Evolutionary conservation across 1,140 invertebrate species (phyloP).

Genomic region (Aradophagus sp.): DNA sequence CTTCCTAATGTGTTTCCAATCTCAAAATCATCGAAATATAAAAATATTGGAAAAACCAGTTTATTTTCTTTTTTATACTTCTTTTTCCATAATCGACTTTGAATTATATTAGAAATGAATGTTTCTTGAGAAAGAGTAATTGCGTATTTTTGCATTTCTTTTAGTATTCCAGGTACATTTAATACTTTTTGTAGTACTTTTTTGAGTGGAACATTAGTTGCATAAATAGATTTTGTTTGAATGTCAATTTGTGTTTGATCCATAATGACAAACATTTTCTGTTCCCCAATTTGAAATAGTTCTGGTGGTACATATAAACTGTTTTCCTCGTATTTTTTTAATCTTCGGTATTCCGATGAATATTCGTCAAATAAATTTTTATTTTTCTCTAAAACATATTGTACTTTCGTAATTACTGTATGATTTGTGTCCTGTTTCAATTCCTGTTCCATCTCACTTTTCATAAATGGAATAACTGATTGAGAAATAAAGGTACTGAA

Average conservation of each 20-base stretch:
- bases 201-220: slow-evolving; percentile 8
- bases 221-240: slow-evolving; percentile 10
- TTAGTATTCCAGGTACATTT: background rate
- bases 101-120: slow-evolving; percentile 7
- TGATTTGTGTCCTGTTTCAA: background rate
- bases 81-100: slow-evolving; percentile 7
- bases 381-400: slow-evolving; percentile 15
- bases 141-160: slow-evolving; percentile 5
- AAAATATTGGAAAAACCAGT: slow-evolving; percentile 13
- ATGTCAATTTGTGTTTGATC: background rate
- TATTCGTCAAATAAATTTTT: slow-evolving; percentile 10
- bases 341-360: slow-evolving; percentile 8
- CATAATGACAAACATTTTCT: background rate
- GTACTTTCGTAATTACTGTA: background rate
- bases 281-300: slow-evolving; percentile 12
- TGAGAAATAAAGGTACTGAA: slow-evolving; percentile 3
- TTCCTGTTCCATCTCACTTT: slow-evolving; percentile 4
- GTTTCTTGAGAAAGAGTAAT: background rate
- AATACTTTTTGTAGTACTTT: slow-evolving; percentile 8
- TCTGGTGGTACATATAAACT: slow-evolving; percentile 13
- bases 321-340: slow-evolving; percentile 10
- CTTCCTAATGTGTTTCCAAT: slow-evolving; percentile 29
- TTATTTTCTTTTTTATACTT: slow-evolving; percentile 8
- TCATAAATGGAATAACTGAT: slow-evolving; percentile 3
- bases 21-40: slow-evolving; percentile 40